phyloP scores from a whole-genome alignment of 2,113 vertebrate genomes.

The Halcyon senegalensis region DNA sequence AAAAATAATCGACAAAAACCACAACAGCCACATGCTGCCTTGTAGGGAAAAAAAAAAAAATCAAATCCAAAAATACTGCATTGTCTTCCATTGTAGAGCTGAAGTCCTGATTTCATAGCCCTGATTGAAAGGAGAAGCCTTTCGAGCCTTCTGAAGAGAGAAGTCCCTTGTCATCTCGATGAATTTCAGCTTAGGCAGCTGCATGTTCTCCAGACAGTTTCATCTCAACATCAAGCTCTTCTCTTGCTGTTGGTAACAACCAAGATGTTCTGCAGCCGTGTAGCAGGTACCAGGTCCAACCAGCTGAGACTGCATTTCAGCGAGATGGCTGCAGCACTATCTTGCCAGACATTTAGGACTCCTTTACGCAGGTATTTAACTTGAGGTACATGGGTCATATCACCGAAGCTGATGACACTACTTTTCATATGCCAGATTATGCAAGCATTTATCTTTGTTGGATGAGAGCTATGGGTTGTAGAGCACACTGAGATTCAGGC shows the following conservation, averaged over 20 bases:
- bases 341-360: neutral
- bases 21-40: neutral
- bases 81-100: neutral
- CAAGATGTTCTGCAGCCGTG: accelerated
- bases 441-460: neutral
- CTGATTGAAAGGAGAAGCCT: neutral
- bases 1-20: neutral
- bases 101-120: neutral
- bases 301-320: neutral
- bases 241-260: neutral
- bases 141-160: neutral
- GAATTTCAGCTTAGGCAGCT: neutral
- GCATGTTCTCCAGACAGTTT: neutral
- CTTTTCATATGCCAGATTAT: neutral
- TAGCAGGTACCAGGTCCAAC: neutral
- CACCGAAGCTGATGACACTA: neutral
- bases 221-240: neutral
- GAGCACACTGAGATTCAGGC: neutral
- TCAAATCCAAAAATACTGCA: too few relatives aligned
- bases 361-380: neutral
- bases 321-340: neutral
- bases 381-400: neutral
- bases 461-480: neutral
- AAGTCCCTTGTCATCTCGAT: neutral
- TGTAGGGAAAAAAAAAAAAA: neutral